Evolutionary conservation across 2,888 invertebrate species (phyloP), one percentile per base, ranked within the genome.

Genomic region (Nineta flava): DNA sequence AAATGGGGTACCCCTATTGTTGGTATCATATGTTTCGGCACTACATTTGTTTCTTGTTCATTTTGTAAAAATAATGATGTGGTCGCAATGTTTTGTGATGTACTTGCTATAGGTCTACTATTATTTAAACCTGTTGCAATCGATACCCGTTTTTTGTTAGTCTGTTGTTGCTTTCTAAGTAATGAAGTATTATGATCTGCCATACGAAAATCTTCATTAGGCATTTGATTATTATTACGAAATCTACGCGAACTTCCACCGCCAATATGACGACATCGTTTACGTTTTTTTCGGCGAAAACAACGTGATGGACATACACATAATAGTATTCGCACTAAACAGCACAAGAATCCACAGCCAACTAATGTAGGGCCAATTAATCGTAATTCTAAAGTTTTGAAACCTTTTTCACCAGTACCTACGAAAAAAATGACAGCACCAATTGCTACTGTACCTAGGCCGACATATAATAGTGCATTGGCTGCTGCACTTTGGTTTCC

Each of bases 351-450:
- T 58, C 90, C 90, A 59, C 85, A 76, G 61, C 76, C 79, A 63
- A 62, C 58, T 51, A 68, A 56, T 54, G 86, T 83, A 54, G 90
- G 90, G 54, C 91, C 91, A 67, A 90, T 87, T 61, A 90, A 75
- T 59, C 87, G 79, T 58, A 91, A 72, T 64, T 87, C 88, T 55
- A 85, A 79, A 56, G 90, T 88, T 69, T 81, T 87, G 77, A 83
- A 88, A 69, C 81, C 76, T 70, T 88, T 87, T 71, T 90, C 90
- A 61, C 90, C 90, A 56, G 88, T 87, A 58, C 88, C 90, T 56
- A 90, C 88, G 71, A 90, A 88, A 65, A 87, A 86, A 60, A 90
- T 86, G 59, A 90, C 84, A 60, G 87, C 78, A 50, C 90, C 91
- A 57, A 90, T 73, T 19, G 88, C 85, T 53, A 87, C 80, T 19